phyloP scores from a whole-genome alignment of 1,140 invertebrate species.

The Phenacoccus solenopsis region DNA sequence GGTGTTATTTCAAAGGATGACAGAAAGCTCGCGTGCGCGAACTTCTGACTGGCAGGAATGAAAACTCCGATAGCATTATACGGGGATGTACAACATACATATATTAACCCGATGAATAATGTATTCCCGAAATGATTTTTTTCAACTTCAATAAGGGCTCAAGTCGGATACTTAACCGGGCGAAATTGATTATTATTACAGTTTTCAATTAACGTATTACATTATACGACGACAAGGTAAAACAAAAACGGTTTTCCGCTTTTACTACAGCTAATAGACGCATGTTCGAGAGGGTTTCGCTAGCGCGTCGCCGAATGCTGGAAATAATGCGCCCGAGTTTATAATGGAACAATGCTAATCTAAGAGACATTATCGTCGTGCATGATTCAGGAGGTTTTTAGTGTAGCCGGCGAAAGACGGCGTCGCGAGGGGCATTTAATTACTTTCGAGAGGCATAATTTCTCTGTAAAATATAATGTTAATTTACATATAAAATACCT shows the following conservation, averaged over 20 bases:
- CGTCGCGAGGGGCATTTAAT: constrained; percentile 8
- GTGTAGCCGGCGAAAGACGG: not conserved
- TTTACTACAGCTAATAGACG: not conserved
- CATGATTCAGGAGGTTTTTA: constrained; percentile 8
- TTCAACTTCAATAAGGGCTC: too few species aligned
- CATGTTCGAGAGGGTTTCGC: not conserved
- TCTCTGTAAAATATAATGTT: constrained; percentile 16
- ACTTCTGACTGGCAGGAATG: too few species aligned
- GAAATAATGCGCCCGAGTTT: constrained; percentile 4
- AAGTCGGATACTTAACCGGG: not conserved
- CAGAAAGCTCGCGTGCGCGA: too few species aligned
- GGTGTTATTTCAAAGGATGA: too few species aligned
- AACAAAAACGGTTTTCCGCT: not conserved
- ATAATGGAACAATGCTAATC: constrained; percentile 8
- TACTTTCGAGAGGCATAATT: constrained; percentile 12
- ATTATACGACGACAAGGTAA: not conserved
- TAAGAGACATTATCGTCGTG: constrained; percentile 12
- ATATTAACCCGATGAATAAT: too few species aligned
- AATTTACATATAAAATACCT: constrained; percentile 18
- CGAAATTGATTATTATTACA: not conserved
- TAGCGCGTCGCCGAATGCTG: not conserved
- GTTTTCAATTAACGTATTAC: not conserved
- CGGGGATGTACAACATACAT: too few species aligned
- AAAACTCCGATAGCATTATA: too few species aligned
- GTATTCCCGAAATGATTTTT: too few species aligned